Evolutionary conservation across 2,888 invertebrate genomes (phyloP), one percentile per base, ranked within the genome.

Genomic region (Pyrocoelia pectoralis): DNA sequence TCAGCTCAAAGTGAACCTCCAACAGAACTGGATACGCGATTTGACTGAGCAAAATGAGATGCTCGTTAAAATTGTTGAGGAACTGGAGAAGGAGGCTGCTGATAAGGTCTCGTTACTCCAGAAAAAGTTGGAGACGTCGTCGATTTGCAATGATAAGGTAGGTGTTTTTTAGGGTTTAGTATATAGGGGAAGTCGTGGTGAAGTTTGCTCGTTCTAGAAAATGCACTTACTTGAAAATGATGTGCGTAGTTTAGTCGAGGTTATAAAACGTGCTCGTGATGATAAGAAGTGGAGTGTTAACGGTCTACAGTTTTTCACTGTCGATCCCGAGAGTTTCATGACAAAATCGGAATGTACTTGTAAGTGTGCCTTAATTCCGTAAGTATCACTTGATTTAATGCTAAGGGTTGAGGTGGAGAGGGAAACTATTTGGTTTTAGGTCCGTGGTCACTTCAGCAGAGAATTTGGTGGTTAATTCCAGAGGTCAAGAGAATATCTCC

Each of bases 51-150:
- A 91, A 81, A 91, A 91, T 79, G 81, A 85, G 46, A 83, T 51
- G 10, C 18, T 38, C 10, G 33, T 33, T 6, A 33, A 33, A n/a
- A 33, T 89, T 1, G 87, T 91, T 1, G 86, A 88, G 74, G 89
- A 90, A 72, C 76, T 91, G 72, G 91, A 91, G 78, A 76, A 81
- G 17, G 89, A 90, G 71, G 88, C 89, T 50, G 85, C 86, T 14
- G 79, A 83, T 52, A 83, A n/a, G n/a, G 33, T 33, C n/a, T 2
- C n/a, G n/a, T n/a, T 33, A n/a, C n/a, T 33, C 10, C 3, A 6
- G 33, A 33, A 33, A 8, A 33, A n/a, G n/a, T n/a, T 33, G n/a
- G 33, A 33, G 33, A 33, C 33, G 33, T 33, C 33, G 9, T 10
- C 33, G 8, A 6, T 33, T n/a, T n/a, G 3, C n/a, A 33, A 8